A percentile compares a stretch with the other conserved stretches of the same genome.
Conservation (phyloP, 2,888 invertebrate genomes). For the Flexamia atlantica region DNA sequence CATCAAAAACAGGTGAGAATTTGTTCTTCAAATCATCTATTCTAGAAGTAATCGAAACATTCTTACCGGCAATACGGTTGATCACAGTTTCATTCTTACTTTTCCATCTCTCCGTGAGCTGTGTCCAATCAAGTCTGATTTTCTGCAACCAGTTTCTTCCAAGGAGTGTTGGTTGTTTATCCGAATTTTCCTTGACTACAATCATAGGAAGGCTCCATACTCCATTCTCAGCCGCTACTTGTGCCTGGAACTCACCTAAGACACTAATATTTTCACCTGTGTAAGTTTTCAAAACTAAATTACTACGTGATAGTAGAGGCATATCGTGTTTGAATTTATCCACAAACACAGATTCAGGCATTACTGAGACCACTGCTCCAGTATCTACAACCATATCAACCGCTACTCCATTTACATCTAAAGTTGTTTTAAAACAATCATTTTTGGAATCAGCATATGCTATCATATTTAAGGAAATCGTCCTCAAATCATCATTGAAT, state of each 20-base stretch:
- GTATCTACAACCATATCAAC: neutral
- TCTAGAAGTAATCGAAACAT: neutral
- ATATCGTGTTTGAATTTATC: no score
- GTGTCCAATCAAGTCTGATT: slow-evolving; percentile 9
- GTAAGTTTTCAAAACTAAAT: no score
- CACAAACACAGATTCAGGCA: no score
- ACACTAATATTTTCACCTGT: no score
- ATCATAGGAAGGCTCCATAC: neutral
- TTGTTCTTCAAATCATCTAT: neutral
- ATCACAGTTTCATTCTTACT: neutral
- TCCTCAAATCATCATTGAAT: neutral
- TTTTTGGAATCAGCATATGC: neutral
- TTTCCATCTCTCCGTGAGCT: neutral
- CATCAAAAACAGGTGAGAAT: slow-evolving; percentile 17
- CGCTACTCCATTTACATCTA: neutral
- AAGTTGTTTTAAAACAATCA: neutral
- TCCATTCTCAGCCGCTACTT: no score
- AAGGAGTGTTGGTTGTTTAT: neutral
- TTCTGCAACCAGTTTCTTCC: slow-evolving; percentile 23
- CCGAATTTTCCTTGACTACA: neutral
- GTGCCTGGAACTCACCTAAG: no score
- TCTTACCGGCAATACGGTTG: neutral
- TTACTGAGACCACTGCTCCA: no score
- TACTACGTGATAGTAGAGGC: no score
- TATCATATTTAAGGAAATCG: neutral